Evolutionary conservation across 2,888 invertebrate genomes (phyloP).

Genomic region (Oithona nana): DNA sequence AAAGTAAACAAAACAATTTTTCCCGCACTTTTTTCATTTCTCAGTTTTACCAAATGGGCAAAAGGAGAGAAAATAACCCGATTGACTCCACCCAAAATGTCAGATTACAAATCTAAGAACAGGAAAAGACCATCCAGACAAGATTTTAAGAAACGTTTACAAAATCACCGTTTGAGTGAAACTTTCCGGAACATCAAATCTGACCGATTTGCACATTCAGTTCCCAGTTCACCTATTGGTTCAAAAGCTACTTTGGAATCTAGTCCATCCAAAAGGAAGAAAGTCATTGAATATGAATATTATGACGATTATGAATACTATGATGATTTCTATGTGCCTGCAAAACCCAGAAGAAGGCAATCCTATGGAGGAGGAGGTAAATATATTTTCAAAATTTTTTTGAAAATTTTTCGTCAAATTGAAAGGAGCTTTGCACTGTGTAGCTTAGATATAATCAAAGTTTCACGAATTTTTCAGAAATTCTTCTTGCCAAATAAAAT

Average conservation of each 20-base stretch:
- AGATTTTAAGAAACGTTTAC: neutral
- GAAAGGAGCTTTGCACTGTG: too few relatives aligned
- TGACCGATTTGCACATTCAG: neutral
- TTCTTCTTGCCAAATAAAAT: too few relatives aligned
- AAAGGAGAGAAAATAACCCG: too few relatives aligned
- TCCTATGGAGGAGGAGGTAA: neutral
- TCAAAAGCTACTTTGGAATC: neutral
- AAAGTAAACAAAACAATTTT: too few relatives aligned
- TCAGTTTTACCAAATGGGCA: too few relatives aligned
- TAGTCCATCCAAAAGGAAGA: neutral
- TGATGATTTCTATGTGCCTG: neutral
- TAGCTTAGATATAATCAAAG: too few relatives aligned
- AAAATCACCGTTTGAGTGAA: neutral
- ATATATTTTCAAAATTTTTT: too few relatives aligned
- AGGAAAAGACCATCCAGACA: neutral
- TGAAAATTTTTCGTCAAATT: too few relatives aligned
- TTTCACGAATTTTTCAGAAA: too few relatives aligned
- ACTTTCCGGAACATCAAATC: neutral
- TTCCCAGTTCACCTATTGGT: neutral
- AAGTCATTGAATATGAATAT: neutral
- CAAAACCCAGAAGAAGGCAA: neutral
- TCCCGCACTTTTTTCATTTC: too few relatives aligned
- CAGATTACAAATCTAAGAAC: too few relatives aligned
- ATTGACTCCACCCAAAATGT: neutral
- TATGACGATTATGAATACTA: conserved; percentile 13